A percentile compares a stretch with the other conserved stretches of the same genome.
phyloP scores from a whole-genome alignment of 2,113 vertebrate species.

The Noctilio leporinus region DNA sequence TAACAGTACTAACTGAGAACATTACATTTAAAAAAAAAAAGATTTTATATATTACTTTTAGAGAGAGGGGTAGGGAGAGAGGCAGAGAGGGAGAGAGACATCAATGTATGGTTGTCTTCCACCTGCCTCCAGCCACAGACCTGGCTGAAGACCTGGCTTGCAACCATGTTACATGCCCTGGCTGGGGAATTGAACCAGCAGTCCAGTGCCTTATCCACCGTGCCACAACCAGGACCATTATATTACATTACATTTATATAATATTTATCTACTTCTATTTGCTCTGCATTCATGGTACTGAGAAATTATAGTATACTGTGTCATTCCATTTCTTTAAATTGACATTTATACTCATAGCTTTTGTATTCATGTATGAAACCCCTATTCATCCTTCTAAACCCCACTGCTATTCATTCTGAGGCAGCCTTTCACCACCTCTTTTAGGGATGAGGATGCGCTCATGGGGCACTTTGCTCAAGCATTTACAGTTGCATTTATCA shows the following conservation, averaged over 20 bases:
- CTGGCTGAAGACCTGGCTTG: too few species aligned
- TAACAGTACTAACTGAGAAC: too few species aligned
- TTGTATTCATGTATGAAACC: not conserved
- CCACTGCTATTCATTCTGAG: not conserved
- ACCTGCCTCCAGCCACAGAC: too few species aligned
- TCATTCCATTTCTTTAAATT: not conserved
- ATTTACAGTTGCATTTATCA: not conserved
- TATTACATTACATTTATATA: not conserved
- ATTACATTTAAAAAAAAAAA: not conserved
- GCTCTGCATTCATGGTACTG: not conserved
- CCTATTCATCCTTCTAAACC: not conserved
- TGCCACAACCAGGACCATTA: too few species aligned
- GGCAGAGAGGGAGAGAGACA: too few species aligned
- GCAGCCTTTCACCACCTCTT: too few species aligned
- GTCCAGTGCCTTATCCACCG: too few species aligned
- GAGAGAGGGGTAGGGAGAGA: too few species aligned
- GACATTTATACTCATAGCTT: not conserved
- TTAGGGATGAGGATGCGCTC: not conserved
- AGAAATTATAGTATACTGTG: not conserved
- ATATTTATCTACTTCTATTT: not conserved
- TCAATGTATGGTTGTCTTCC: too few species aligned
- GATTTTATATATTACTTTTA: too few species aligned
- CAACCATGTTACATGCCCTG: too few species aligned
- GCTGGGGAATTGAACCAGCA: too few species aligned
- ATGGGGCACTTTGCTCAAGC: not conserved